These are phyloP conservation scores for Drosophila borealis DNA, from an alignment of 2,888 invertebrate species.

Conservation along the genomic window DNA sequence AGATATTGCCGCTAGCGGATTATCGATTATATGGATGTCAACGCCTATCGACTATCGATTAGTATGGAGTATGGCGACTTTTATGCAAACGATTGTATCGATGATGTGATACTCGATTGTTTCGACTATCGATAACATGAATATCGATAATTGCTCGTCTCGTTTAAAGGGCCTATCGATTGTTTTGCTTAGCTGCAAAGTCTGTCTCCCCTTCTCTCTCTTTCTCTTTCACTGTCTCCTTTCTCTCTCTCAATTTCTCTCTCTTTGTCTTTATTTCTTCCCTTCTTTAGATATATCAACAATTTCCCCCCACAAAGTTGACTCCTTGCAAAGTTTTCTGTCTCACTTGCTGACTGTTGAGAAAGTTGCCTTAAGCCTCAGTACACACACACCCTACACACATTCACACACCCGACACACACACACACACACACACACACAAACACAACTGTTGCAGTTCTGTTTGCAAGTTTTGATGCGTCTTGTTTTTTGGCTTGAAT, in stretches of 20 bases:
- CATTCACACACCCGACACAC: conserved; percentile 2
- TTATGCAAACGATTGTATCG: too few relatives aligned
- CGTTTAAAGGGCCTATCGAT: too few relatives aligned
- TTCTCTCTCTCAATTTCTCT: background rate
- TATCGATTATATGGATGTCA: too few relatives aligned
- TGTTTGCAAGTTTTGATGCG: conserved; percentile 22
- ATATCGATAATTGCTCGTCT: too few relatives aligned
- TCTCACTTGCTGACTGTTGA: conserved; percentile 2
- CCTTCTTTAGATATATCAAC: too few relatives aligned
- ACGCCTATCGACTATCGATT: too few relatives aligned
- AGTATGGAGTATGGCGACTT: too few relatives aligned
- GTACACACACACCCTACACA: conserved; percentile 1
- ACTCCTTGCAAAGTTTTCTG: conserved; percentile 16
- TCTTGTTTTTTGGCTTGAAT: conserved; percentile 45
- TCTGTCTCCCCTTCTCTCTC: too few relatives aligned
- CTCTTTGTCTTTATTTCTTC: background rate
- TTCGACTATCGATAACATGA: too few relatives aligned
- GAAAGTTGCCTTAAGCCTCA: conserved; percentile 6
- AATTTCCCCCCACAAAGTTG: conserved; percentile 26
- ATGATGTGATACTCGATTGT: too few relatives aligned
- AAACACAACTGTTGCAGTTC: conserved; percentile 27
- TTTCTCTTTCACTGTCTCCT: background rate
- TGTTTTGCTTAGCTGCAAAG: too few relatives aligned
- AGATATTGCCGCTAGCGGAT: too few relatives aligned
- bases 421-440: background rate